Percentiles rank a stretch among this genome's conserved stretches.
phyloP scores from a whole-genome alignment of 2,888 invertebrate genomes.

The Tenthredo amoena region DNA sequence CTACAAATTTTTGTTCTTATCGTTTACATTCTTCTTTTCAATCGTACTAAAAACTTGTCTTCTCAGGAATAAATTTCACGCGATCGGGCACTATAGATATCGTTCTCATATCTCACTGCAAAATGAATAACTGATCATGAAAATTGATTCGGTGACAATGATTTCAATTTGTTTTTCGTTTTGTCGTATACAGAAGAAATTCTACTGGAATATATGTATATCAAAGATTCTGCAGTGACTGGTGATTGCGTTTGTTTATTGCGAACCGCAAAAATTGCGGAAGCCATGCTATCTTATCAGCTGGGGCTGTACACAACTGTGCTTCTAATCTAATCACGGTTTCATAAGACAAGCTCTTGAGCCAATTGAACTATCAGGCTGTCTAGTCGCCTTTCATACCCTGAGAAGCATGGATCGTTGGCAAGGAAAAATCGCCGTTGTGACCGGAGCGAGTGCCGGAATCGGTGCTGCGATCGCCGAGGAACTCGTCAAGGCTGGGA shows the following conservation, averaged over 20 bases:
- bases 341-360: neutral
- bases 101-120: no score
- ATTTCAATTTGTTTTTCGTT: no score
- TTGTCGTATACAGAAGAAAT: no score
- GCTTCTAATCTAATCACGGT: neutral
- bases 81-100: no score
- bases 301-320: neutral
- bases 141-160: no score
- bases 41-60: neutral
- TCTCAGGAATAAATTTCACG: neutral
- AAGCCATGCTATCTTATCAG: neutral
- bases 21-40: neutral
- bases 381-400: neutral
- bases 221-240: neutral
- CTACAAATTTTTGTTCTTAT: neutral
- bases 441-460: conserved; percentile 84
- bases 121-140: no score
- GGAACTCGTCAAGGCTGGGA: conserved; percentile 78
- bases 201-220: neutral
- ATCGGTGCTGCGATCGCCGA: conserved; percentile 80
- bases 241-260: neutral
- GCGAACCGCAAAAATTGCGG: neutral
- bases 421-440: conserved; percentile 82
- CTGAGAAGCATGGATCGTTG: conserved; percentile 73
- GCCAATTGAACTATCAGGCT: neutral